A percentile compares a stretch with the other conserved stretches of the same genome.
Evolutionary conservation across 2,113 vertebrate genomes (phyloP).

Genomic region (Herpetotheres cachinnans): DNA sequence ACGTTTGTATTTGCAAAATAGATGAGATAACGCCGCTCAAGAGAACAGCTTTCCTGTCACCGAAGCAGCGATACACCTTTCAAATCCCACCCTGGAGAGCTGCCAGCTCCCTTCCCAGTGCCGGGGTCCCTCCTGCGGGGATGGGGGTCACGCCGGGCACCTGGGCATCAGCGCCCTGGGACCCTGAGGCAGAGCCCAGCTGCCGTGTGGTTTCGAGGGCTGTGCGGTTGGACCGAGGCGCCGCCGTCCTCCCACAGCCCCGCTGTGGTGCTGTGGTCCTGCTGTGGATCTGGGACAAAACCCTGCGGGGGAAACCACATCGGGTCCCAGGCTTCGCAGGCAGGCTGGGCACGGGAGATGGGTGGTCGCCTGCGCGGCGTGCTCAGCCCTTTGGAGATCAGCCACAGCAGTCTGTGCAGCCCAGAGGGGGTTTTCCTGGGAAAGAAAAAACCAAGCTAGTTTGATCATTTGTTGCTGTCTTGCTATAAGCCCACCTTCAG

Average conservation of each 20-base stretch:
- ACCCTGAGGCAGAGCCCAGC: neutral
- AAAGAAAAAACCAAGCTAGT: neutral
- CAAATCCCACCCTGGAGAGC: neutral
- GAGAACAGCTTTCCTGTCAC: conserved; percentile 47
- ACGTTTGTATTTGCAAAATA: conserved; percentile 67
- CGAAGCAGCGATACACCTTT: neutral
- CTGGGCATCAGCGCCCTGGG: accelerated
- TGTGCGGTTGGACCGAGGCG: neutral
- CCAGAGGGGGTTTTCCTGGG: neutral
- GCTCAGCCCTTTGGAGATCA: neutral
- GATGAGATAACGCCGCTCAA: conserved; percentile 23
- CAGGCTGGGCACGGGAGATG: accelerated
- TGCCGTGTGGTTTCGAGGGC: accelerated
- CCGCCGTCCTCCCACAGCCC: neutral
- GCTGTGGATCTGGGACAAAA: neutral
- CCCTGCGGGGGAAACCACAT: accelerated
- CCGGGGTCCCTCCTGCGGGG: neutral
- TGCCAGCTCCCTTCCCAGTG: neutral
- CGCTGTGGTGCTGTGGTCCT: accelerated
- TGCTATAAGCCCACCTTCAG: neutral
- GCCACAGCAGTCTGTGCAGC: neutral
- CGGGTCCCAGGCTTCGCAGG: neutral
- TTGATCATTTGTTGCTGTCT: neutral
- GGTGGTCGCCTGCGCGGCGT: accelerated
- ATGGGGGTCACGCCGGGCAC: accelerated